phyloP scores from a whole-genome alignment of 2,888 invertebrate species.

The Chrysina gloriosa region DNA sequence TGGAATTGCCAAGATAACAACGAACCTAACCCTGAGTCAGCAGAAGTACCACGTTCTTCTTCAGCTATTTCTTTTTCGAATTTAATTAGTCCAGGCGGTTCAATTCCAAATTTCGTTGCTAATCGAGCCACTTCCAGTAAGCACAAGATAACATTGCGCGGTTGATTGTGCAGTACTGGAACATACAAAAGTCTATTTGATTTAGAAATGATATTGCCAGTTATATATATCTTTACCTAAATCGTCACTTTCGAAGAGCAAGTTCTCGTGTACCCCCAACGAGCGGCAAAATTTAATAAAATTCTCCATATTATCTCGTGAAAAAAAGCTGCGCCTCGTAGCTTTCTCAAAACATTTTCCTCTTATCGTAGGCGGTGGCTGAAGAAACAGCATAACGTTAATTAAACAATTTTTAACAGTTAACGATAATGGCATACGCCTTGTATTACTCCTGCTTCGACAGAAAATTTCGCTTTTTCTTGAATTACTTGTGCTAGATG shows the following conservation, averaged over 20 bases:
- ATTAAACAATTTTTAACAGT: no score
- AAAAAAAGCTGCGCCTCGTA: conserved; percentile 86
- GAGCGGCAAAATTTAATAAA: conserved; percentile 88
- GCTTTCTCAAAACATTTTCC: conserved; percentile 87
- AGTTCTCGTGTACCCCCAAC: conserved; percentile 86
- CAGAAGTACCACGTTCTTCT: conserved; percentile 75
- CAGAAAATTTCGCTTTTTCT: conserved; percentile 76
- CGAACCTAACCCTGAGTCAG: conserved; percentile 73
- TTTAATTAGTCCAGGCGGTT: conserved; percentile 85
- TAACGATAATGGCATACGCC: conserved; percentile 53
- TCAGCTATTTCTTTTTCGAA: conserved; percentile 88
- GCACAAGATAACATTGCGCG: conserved; percentile 86
- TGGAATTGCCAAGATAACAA: conserved; percentile 79
- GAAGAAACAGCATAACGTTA: no score
- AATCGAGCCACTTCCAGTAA: conserved; percentile 86
- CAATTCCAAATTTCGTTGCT: conserved; percentile 81
- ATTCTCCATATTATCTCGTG: conserved; percentile 89
- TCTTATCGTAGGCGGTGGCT: conserved; percentile 78
- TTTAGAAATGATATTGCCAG: neutral
- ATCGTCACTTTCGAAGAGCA: conserved; percentile 91
- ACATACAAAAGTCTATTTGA: conserved; percentile 40
- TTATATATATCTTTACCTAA: conserved; percentile 71
- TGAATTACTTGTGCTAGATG: conserved; percentile 84
- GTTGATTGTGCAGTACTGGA: conserved; percentile 84
- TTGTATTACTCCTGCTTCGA: conserved; percentile 70